Conservation (phyloP, 1,140 invertebrate genomes). For the Lepidurus arcticus region DNA sequence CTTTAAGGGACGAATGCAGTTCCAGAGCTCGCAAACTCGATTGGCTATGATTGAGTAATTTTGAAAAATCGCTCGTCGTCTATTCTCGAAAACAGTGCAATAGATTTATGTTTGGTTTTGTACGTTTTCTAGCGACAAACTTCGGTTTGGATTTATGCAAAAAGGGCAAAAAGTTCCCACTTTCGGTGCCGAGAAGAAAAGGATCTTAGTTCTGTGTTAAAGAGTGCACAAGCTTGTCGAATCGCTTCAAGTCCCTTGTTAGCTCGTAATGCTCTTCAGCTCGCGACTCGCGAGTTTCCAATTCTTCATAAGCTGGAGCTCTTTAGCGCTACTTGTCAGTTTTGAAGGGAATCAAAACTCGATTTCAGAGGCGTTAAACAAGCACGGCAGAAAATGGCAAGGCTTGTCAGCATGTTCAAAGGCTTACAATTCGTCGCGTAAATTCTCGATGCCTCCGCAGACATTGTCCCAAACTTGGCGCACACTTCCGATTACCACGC, state of each 20-base stretch:
- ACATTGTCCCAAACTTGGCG: constrained; percentile 36
- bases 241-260: not conserved
- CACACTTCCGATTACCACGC: constrained; percentile 35
- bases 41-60: too few species aligned
- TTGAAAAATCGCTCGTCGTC: too few species aligned
- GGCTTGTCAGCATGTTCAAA: not conserved
- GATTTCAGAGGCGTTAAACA: not conserved
- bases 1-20: too few species aligned
- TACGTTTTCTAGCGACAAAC: too few species aligned
- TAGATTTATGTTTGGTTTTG: too few species aligned
- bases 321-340: constrained; percentile 19
- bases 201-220: not conserved
- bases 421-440: constrained; percentile 35
- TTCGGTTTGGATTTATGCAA: too few species aligned
- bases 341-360: constrained; percentile 1
- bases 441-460: constrained; percentile 36
- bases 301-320: constrained; percentile 25
- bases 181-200: too few species aligned
- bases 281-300: not conserved
- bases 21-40: too few species aligned
- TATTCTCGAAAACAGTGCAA: too few species aligned
- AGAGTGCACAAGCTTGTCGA: not conserved
- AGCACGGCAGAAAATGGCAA: constrained; percentile 3
- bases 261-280: not conserved
- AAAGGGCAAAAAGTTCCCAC: too few species aligned